Conservation (phyloP, 2,113 vertebrate genomes). For the Psammodynastes pulverulentus region DNA sequence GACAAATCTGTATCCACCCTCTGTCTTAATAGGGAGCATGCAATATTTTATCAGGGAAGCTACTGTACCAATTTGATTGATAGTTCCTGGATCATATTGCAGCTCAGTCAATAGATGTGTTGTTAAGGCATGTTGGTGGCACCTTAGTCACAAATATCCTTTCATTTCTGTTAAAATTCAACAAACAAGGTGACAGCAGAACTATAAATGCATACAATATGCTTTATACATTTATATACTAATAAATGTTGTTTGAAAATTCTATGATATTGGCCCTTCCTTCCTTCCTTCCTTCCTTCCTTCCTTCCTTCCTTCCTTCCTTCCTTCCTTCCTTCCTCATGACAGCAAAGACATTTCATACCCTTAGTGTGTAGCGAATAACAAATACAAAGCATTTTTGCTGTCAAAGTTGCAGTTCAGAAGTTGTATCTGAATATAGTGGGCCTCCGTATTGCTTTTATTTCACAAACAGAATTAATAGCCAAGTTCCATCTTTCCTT, state of each 20-base stretch:
- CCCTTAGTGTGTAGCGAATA: conserved; percentile 58
- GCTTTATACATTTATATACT: conserved; percentile 42
- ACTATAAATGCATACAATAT: conserved; percentile 52
- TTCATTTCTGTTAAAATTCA: conserved; percentile 57
- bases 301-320: conserved; percentile 40
- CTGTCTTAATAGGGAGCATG: not conserved
- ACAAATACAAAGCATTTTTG: conserved; percentile 48
- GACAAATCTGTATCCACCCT: not conserved
- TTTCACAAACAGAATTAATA: conserved; percentile 56
- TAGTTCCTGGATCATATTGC: not conserved
- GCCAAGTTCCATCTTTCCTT: conserved; percentile 48
- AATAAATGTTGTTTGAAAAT: conserved; percentile 69
- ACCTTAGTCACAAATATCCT: conserved; percentile 52
- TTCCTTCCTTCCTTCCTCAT: conserved; percentile 20
- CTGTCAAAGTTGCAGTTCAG: conserved; percentile 55
- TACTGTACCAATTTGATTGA: not conserved
- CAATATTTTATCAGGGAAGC: not conserved
- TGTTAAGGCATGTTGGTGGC: conserved; percentile 44
- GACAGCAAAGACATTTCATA: conserved; percentile 66
- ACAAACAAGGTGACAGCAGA: conserved; percentile 65
- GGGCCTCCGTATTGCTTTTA: conserved; percentile 43
- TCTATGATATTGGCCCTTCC: conserved; percentile 49
- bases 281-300: not conserved
- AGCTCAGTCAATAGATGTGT: not conserved
- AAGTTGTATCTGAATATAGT: conserved; percentile 53